Conservation (phyloP, 2,888 invertebrate genomes). For the Alloscopus bannaensis region DNA sequence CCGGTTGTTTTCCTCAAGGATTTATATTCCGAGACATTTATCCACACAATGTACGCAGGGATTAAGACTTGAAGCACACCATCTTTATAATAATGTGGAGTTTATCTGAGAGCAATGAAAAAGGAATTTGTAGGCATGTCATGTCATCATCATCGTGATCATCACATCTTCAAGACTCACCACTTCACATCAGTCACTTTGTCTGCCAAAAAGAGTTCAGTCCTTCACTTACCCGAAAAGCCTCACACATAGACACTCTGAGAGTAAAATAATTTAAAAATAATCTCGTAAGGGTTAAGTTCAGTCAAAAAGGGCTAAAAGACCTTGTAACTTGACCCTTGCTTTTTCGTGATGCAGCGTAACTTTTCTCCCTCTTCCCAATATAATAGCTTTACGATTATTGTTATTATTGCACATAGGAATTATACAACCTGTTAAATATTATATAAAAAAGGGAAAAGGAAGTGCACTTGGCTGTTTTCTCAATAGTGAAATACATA, state of each 20-base stretch:
- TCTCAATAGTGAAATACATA: too few species aligned
- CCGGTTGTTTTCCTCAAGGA: conserved; percentile 54
- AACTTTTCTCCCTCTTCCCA: not conserved
- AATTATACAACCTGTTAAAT: conserved; percentile 1
- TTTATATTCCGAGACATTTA: conserved; percentile 27
- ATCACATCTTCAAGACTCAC: conserved; percentile 50
- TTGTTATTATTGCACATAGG: conserved; percentile 34
- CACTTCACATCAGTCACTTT: conserved; percentile 38
- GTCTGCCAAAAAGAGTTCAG: conserved; percentile 47
- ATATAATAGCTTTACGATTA: conserved; percentile 35
- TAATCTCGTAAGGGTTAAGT: too few species aligned
- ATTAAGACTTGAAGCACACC: conserved; percentile 7
- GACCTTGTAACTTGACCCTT: conserved; percentile 65
- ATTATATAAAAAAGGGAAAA: conserved; percentile 8
- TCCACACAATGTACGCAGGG: not conserved
- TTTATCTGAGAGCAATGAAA: conserved; percentile 28
- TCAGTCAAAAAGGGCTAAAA: conserved; percentile 49
- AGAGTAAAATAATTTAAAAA: too few species aligned
- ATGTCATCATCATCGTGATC: conserved; percentile 67
- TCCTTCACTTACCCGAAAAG: too few species aligned
- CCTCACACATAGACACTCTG: too few species aligned
- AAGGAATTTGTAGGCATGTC: conserved; percentile 63
- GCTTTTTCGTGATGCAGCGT: conserved; percentile 27
- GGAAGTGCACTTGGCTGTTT: too few species aligned
- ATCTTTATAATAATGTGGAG: not conserved